These are phyloP conservation scores for Drosophila baimaii DNA, from an alignment of 1,140 invertebrate species.

Conservation along the genomic window DNA sequence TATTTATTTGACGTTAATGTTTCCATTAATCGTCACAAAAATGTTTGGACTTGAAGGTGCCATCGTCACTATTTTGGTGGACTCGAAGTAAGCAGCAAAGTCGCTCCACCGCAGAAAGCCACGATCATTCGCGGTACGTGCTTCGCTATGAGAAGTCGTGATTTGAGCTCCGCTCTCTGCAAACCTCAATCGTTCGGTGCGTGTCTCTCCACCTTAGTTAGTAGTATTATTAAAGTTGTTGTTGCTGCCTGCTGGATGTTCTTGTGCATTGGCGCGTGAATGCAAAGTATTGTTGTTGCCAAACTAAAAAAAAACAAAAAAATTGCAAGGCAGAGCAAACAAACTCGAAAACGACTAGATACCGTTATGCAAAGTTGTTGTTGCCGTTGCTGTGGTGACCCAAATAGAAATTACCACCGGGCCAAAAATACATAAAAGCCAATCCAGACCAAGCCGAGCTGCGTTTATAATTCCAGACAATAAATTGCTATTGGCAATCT, in stretches of 20 bases:
- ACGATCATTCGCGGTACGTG: constrained; percentile 65
- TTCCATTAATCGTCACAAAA: not conserved
- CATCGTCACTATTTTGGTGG: not conserved
- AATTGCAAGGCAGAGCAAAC: constrained; percentile 19
- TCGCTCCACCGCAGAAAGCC: constrained; percentile 20
- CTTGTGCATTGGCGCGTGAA: constrained; percentile 61
- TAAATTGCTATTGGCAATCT: not conserved
- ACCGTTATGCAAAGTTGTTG: constrained; percentile 74
- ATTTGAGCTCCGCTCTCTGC: constrained; percentile 30
- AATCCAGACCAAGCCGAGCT: constrained; percentile 46
- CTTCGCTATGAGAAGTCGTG: constrained; percentile 61
- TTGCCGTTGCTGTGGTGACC: constrained; percentile 61
- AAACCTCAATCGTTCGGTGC: constrained; percentile 4
- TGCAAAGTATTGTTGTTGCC: constrained; percentile 37
- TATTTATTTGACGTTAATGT: not conserved
- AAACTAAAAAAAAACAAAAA: constrained; percentile 9
- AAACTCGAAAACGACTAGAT: constrained; percentile 42
- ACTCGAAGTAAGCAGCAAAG: not conserved
- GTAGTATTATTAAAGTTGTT: constrained; percentile 18
- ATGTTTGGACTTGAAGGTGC: not conserved
- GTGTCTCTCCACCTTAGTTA: constrained; percentile 26
- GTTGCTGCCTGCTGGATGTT: constrained; percentile 24
- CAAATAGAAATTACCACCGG: constrained; percentile 68
- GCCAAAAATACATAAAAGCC: constrained; percentile 40
- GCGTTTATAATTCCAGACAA: constrained; percentile 56